Percentiles rank a stretch among this genome's conserved stretches.
These are phyloP conservation scores for Meteorus cinctellus DNA, from an alignment of 2,888 invertebrate species.

Conservation along the genomic window DNA sequence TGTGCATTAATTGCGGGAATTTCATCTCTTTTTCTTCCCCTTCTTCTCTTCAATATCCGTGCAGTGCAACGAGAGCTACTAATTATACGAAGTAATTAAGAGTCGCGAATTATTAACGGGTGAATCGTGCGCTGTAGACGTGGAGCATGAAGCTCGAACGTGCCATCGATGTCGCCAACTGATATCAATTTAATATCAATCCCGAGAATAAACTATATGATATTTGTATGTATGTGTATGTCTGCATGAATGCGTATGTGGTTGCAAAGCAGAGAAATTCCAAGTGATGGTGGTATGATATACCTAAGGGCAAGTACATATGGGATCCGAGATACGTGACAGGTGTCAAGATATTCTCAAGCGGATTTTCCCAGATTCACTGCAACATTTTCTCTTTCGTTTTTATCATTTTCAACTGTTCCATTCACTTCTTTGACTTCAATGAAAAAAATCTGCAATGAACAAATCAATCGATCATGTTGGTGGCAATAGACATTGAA, in stretches of 20 bases:
- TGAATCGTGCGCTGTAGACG: slow-evolving; percentile 56
- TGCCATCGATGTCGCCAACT: slow-evolving; percentile 59
- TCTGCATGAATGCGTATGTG: background rate
- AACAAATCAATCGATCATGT: slow-evolving; percentile 56
- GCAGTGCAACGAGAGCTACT: slow-evolving; percentile 58
- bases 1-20: slow-evolving; percentile 4
- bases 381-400: background rate
- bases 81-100: slow-evolving; percentile 64
- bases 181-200: slow-evolving; percentile 60
- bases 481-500: slow-evolving; percentile 35
- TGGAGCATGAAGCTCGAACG: slow-evolving; percentile 59
- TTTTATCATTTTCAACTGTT: background rate
- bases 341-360: background rate
- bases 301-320: background rate
- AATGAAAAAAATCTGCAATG: background rate
- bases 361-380: background rate
- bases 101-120: slow-evolving; percentile 60
- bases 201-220: slow-evolving; percentile 8
- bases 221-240: background rate
- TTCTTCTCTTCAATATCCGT: slow-evolving; percentile 45
- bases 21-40: background rate
- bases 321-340: background rate
- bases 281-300: background rate
- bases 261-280: background rate
- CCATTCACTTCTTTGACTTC: background rate